Evolutionary conservation across 2,888 invertebrate species (phyloP), one percentile per base, ranked within the genome.

Genomic region (Unio pictorum): DNA sequence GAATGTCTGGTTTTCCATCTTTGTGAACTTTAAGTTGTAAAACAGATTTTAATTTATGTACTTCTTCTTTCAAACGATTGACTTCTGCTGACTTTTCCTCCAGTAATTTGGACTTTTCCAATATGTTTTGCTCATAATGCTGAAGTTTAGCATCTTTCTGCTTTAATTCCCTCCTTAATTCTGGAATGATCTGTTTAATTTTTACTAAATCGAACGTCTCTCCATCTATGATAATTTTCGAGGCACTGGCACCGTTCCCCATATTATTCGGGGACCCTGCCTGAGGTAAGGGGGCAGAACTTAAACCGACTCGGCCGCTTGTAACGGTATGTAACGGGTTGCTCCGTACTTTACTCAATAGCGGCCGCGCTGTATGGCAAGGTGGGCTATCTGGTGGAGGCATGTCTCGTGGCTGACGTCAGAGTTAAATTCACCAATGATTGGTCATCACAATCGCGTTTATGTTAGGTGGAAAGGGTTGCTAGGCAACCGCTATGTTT

Each of bases 21-120:
- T 83, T 84, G 70, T 86, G 84, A 28, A 91, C 90, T 71, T 90
- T 91, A 72, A 90, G 89, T 73, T 90, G 89, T 67, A 91, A 86
- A 55, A 91, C 91, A 1, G 91, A 91, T 69, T 93, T 93, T 63
- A 94, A 89, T 88, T 94, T 94, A 88, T 94, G 93, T 66, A 94
- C 92, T 90, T 94, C 94, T 67, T 93, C 91, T 85, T 93, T 92
- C 61, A 94, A 89, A 81, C 92, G 92, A 57, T 91, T 84, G 64
- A 94, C 91, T 89, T 94, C 94, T 67, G 93, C 89, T 82, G 93
- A 92, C 65, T 93, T 90, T 81, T 92, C 92, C 55, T 92, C 87
- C 69, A 94, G 91, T 69, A 92, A 90, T 79, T 92, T 92, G 79
- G 91, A 91, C 55, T 93, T 91, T 55, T 92, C 91, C 34, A 90